Percentiles rank a stretch among this genome's conserved stretches.
These are phyloP conservation scores for Enteromius thamalakanensis DNA, from an alignment of 2,797 vertebrate species.

Conservation along the genomic window DNA sequence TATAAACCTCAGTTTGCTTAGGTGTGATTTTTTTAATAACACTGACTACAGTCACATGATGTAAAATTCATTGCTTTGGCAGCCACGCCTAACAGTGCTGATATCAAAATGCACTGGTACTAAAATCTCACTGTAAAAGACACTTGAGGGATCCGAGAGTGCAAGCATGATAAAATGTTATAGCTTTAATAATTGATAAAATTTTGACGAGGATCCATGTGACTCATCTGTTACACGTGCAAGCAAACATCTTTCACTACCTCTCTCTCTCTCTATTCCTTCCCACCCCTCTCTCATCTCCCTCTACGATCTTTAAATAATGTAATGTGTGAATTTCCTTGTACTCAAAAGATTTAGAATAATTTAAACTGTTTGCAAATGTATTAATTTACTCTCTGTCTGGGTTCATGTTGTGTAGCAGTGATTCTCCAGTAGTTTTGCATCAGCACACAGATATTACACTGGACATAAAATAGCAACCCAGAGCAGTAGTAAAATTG, in stretches of 20 bases:
- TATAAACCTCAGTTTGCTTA: background rate
- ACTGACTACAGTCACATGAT: background rate
- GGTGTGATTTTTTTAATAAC: background rate
- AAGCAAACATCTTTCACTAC: conserved; percentile 33
- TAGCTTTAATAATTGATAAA: conserved; percentile 59
- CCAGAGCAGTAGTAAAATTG: conserved; percentile 1
- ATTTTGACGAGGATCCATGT: conserved; percentile 54
- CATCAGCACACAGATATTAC: conserved; percentile 10
- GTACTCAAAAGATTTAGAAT: background rate
- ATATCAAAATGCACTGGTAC: conserved; percentile 13
- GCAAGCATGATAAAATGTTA: conserved; percentile 44
- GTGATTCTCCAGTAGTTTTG: conserved; percentile 9
- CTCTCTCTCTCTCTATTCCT: conserved; percentile 2
- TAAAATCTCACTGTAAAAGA: conserved; percentile 13
- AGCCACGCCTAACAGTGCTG: conserved; percentile 35
- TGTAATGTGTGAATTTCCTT: background rate
- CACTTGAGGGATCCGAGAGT: background rate
- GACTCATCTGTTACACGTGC: conserved; percentile 55
- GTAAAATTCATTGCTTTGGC: background rate
- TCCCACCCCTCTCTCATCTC: background rate
- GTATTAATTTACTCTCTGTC: background rate
- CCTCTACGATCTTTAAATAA: background rate
- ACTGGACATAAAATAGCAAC: conserved; percentile 5
- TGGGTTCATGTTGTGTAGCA: background rate
- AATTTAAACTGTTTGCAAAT: background rate